These are phyloP conservation scores for Camponotus vicinus DNA, from an alignment of 1,140 invertebrate genomes.

Conservation along the genomic window DNA sequence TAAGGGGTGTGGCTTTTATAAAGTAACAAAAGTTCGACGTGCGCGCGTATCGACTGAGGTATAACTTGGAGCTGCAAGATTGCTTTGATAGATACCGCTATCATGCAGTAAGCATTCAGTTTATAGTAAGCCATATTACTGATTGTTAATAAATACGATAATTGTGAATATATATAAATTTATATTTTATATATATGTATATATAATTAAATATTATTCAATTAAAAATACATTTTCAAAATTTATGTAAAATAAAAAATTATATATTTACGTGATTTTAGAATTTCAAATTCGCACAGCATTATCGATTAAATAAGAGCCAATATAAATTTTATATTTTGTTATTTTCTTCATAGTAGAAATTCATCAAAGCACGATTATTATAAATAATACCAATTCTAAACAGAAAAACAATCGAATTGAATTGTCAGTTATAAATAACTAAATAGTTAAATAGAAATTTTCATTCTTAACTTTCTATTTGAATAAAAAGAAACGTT, in stretches of 20 bases:
- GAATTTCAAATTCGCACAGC: no score
- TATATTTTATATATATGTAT: no score
- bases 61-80: not conserved
- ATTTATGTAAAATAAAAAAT: no score
- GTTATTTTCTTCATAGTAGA: not conserved
- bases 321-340: slow-evolving; percentile 11
- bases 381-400: not conserved
- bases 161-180: not conserved
- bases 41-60: not conserved
- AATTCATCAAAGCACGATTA: not conserved
- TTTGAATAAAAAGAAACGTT: not conserved
- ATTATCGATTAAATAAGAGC: not conserved
- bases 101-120: not conserved
- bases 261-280: no score
- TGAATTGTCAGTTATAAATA: not conserved
- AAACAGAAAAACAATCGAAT: not conserved
- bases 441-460: not conserved
- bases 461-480: not conserved
- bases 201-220: no score
- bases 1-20: not conserved
- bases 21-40: not conserved
- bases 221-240: no score
- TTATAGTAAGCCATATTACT: not conserved
- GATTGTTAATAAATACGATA: not conserved
- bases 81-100: slow-evolving; percentile 30